A percentile compares a stretch with the other conserved stretches of the same genome.
Evolutionary conservation across 2,888 invertebrate species (phyloP).

Genomic region (Synanthedon andrenaeformis): DNA sequence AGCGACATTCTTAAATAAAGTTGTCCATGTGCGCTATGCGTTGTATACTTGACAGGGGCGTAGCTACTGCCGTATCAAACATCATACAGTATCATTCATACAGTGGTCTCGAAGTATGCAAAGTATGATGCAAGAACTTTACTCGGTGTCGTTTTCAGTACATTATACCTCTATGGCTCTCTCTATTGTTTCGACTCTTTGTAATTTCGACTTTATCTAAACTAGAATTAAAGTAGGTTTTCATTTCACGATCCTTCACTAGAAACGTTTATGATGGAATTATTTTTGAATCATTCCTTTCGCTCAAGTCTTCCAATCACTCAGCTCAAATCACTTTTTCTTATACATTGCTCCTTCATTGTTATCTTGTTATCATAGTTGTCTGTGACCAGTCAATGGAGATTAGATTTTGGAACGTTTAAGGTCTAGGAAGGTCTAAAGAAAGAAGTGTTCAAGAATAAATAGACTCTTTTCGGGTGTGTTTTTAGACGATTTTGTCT

Average conservation of each 20-base stretch:
- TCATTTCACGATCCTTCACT: too few species aligned
- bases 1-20: too few species aligned
- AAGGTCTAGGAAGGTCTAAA: constrained; percentile 8
- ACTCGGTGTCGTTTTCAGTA: too few species aligned
- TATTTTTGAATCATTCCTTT: constrained; percentile 10
- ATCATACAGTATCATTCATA: too few species aligned
- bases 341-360: constrained; percentile 11
- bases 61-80: too few species aligned
- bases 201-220: background rate
- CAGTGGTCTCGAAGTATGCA: too few species aligned
- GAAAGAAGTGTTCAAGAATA: constrained; percentile 41
- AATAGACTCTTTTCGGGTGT: constrained; percentile 25
- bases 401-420: constrained; percentile 7
- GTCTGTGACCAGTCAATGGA: constrained; percentile 23
- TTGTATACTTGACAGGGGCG: too few species aligned
- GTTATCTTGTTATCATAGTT: constrained; percentile 11
- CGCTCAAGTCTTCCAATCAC: constrained; percentile 52
- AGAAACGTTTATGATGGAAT: background rate
- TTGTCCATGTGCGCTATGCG: too few species aligned
- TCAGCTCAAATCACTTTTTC: constrained; percentile 27
- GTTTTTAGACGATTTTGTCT: constrained; percentile 33
- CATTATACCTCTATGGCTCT: too few species aligned
- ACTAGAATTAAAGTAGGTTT: too few species aligned
- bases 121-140: too few species aligned
- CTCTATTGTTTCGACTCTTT: background rate